A percentile compares a stretch with the other conserved stretches of the same genome.
Conservation (phyloP, 2,113 vertebrate species). For the Zootoca vivipara region DNA sequence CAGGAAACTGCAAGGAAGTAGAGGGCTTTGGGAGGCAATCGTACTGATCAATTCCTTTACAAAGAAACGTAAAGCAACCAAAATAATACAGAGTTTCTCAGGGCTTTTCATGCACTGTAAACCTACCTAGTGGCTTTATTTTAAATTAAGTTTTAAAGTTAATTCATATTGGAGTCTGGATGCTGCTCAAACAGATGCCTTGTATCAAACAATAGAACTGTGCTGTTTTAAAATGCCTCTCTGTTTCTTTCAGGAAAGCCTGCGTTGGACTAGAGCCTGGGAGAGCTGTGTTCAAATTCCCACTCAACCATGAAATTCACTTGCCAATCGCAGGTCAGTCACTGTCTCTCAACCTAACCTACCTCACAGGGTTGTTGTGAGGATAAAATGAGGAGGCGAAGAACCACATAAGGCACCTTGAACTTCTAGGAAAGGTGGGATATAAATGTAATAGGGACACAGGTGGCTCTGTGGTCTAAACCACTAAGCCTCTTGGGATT, state of each 20-base stretch:
- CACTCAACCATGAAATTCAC: no score
- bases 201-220: constrained; percentile 8
- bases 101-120: constrained; percentile 44
- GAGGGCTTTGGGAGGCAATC: constrained; percentile 61
- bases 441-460: no score
- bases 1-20: constrained; percentile 62
- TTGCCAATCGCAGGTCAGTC: no score
- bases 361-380: no score
- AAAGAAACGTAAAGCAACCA: constrained; percentile 60
- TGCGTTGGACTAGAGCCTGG: no score
- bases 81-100: constrained; percentile 46
- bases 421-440: no score
- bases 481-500: no score
- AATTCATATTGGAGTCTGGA: constrained; percentile 34
- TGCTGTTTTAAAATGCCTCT: neutral
- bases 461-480: no score
- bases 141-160: constrained; percentile 50
- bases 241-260: neutral
- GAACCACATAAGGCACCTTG: no score
- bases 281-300: no score
- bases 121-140: constrained; percentile 31
- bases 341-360: no score
- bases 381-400: no score
- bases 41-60: constrained; percentile 63
- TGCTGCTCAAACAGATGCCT: constrained; percentile 13